Evolutionary conservation across 2,888 invertebrate species (phyloP).

Genomic region (Tanypteryx hageni): DNA sequence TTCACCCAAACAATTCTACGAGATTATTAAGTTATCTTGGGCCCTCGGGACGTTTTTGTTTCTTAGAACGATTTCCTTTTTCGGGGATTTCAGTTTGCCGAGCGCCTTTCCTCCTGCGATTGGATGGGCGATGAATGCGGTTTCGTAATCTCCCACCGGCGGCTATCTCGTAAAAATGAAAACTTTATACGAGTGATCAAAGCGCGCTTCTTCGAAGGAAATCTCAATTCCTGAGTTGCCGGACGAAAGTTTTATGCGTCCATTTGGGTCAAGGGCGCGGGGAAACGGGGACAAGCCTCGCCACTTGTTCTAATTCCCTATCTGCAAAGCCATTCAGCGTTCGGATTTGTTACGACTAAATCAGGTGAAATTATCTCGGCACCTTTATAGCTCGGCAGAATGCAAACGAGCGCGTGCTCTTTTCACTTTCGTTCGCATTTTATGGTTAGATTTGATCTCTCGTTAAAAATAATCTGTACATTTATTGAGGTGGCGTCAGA

Average conservation of each 20-base stretch:
- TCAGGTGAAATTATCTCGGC: slow-evolving; percentile 19
- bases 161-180: background rate
- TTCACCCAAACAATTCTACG: background rate
- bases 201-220: background rate
- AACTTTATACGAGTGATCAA: background rate
- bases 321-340: slow-evolving; percentile 25
- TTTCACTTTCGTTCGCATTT: background rate
- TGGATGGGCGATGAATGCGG: too few species aligned
- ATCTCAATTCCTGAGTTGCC: background rate
- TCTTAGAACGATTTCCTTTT: background rate
- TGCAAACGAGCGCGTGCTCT: background rate
- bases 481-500: background rate
- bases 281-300: background rate
- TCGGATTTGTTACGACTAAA: background rate
- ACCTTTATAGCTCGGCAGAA: background rate
- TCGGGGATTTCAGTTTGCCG: background rate
- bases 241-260: background rate
- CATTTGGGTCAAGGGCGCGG: slow-evolving; percentile 13
- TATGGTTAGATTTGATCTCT: too few species aligned
- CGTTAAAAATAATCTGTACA: background rate
- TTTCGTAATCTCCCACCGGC: background rate
- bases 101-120: background rate
- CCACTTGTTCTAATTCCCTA: slow-evolving; percentile 22
- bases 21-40: background rate
- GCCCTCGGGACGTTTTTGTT: background rate